Percentiles rank a stretch among this genome's conserved stretches.
Conservation (phyloP, 1,140 invertebrate genomes). For the Stegodyphus mimosarum region DNA sequence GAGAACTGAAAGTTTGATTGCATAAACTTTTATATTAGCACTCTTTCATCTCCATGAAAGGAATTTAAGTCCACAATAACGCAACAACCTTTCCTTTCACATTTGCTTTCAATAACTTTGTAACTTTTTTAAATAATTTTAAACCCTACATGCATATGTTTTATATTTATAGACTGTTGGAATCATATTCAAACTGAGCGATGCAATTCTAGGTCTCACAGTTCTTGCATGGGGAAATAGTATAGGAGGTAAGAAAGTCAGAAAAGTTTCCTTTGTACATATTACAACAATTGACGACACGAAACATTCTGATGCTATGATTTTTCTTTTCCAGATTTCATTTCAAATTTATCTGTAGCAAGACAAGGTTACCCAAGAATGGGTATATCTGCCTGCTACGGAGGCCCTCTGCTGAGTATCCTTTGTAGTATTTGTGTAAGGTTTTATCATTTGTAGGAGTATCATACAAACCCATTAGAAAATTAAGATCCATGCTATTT, state of each 20-base stretch:
- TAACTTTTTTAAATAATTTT: too few species aligned
- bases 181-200: conserved; percentile 73
- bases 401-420: conserved; percentile 78
- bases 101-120: too few species aligned
- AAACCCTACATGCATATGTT: too few species aligned
- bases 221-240: conserved; percentile 80
- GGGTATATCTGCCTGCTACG: conserved; percentile 79
- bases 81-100: too few species aligned
- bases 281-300: not conserved
- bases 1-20: too few species aligned
- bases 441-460: not conserved
- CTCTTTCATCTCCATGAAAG: too few species aligned
- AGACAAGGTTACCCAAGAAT: conserved; percentile 76
- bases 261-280: not conserved
- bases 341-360: conserved; percentile 76
- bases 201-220: conserved; percentile 77
- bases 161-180: conserved; percentile 71
- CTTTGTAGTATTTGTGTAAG: conserved; percentile 19
- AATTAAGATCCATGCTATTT: not conserved
- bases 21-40: too few species aligned
- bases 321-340: conserved; percentile 72
- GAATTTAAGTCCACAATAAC: too few species aligned
- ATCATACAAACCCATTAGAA: not conserved
- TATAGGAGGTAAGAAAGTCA: conserved; percentile 73
- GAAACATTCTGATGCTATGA: not conserved